phyloP scores from a whole-genome alignment of 2,113 vertebrate species.

The Carollia perspicillata region DNA sequence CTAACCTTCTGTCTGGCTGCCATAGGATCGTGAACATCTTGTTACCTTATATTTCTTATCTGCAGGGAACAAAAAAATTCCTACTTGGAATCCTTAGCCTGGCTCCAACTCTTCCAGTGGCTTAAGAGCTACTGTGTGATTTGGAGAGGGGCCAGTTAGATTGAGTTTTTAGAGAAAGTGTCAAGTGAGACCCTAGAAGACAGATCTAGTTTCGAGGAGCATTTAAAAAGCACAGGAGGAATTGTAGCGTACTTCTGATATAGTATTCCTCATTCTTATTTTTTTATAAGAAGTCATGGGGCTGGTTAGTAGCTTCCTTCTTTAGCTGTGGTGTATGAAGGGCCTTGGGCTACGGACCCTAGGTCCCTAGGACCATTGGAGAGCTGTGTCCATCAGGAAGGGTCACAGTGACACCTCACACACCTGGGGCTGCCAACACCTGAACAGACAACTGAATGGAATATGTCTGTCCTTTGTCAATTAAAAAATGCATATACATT shows the following conservation, averaged over 20 bases:
- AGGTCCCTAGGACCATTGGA: background rate
- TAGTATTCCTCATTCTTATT: background rate
- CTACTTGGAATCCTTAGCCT: background rate
- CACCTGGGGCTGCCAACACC: background rate
- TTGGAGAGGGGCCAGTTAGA: background rate
- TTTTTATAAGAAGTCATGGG: background rate
- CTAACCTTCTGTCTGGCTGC: slow-evolving; percentile 10
- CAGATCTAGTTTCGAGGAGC: background rate
- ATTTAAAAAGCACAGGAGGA: background rate
- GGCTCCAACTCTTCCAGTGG: background rate
- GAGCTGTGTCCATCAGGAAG: background rate
- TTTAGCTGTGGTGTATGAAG: background rate
- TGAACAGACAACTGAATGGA: background rate
- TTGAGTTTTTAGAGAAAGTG: slow-evolving; percentile 13
- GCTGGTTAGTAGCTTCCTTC: background rate
- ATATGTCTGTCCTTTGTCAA: background rate
- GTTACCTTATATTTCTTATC: slow-evolving; percentile 32
- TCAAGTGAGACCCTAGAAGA: background rate
- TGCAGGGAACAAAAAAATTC: slow-evolving; percentile 3
- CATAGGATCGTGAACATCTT: background rate
- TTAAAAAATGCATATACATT: background rate
- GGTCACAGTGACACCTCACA: background rate
- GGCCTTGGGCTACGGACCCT: background rate
- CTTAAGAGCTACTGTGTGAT: background rate
- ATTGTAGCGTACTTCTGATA: background rate